Evolutionary conservation across 2,113 vertebrate genomes (phyloP), one percentile per base, ranked within the genome.

Genomic region (Chaetorhynchus papuensis): DNA sequence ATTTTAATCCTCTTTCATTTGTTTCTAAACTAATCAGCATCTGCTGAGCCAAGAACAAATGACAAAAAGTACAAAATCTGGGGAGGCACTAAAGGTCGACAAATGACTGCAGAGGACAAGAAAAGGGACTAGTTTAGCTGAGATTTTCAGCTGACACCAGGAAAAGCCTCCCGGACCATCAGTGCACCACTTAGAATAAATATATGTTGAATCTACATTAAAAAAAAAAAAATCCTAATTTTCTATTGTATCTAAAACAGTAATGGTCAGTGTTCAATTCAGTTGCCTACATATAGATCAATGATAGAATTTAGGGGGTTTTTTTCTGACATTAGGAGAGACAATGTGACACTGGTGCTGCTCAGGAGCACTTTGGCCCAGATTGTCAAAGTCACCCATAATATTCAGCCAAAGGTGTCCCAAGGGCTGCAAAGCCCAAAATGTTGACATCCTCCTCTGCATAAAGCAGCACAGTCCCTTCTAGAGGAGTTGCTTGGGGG

Each of bases 11-110:
- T 86, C 54, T 95, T 80, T 71, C 53, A 68, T 89, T 95, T 95
- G 47, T 87, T 96, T 93, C 94, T 84, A 90, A 94, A 90, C 64
- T 83, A 52, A 88, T 96, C 85, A 91, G 90, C 72, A 68, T 92
- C 79, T 93, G 60, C 79, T 88, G 79, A 93, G 82, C 75, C 88
- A 93, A 95, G 83, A 95, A 94, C 54, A 96, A 93, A 89, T 90
- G 52, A 90, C 71, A 90, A 33, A 65, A 88, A 78, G 27, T 52
- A 68, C 60, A 83, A 90, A 96, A 78, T 83, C 79, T 95, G 85
- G 56, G 79, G 75, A 88, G 52, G 47, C 89, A 83, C 44, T 59
- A 44, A 50, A 81, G 60, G 83, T 28, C 0, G 0, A 24, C 84
- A 77, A 88, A 27, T 83, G 71, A n/a, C 59, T 90, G 41, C 37